phyloP scores from a whole-genome alignment of 2,888 invertebrate species.

The Ormia ochracea region DNA sequence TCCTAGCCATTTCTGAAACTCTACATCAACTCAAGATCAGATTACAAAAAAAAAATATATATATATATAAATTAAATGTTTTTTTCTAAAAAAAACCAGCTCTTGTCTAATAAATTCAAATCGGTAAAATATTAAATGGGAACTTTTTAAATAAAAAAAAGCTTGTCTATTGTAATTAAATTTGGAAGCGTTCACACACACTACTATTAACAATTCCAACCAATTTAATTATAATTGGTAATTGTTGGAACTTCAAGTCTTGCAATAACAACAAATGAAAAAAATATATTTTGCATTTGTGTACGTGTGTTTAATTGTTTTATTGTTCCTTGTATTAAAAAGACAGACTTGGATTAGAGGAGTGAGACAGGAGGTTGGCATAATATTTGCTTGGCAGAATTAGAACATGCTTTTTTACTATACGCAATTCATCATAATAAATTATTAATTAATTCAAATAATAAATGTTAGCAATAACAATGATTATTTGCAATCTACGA shows the following conservation, averaged over 20 bases:
- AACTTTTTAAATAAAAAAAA: constrained; percentile 2
- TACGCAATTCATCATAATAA: not conserved
- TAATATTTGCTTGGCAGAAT: not conserved
- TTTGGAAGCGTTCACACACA: not conserved
- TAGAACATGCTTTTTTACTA: not conserved
- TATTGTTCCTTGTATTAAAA: constrained; percentile 6
- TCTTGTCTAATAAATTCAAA: too few relatives aligned
- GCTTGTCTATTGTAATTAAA: not conserved
- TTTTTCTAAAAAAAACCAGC: too few relatives aligned
- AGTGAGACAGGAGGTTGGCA: not conserved
- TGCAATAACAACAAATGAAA: not conserved
- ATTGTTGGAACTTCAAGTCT: not conserved
- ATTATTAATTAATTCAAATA: constrained; percentile 1
- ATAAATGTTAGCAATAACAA: not conserved
- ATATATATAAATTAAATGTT: too few relatives aligned
- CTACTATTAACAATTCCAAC: not conserved
- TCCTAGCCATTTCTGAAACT: too few relatives aligned
- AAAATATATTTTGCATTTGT: not conserved
- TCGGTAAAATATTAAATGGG: too few relatives aligned
- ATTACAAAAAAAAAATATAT: too few relatives aligned
- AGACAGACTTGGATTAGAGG: constrained; percentile 4
- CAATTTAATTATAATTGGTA: not conserved
- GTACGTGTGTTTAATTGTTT: constrained; percentile 9
- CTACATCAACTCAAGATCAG: too few relatives aligned
- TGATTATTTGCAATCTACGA: not conserved